These are phyloP conservation scores for Margarornis squamiger DNA, from an alignment of 2,797 vertebrate species.

Conservation along the genomic window DNA sequence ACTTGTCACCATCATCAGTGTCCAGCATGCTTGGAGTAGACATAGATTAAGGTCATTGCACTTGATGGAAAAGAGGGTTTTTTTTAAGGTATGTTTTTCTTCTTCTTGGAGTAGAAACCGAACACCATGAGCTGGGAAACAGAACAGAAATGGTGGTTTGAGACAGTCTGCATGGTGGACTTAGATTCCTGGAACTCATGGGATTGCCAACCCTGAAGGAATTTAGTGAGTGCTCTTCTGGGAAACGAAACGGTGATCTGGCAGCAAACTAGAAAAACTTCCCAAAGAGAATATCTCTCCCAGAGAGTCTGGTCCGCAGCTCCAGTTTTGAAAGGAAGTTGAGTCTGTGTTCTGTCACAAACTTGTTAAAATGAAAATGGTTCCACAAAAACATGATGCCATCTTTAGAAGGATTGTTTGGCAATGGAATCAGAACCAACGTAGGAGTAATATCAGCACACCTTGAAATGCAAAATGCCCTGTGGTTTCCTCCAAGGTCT, in stretches of 20 bases:
- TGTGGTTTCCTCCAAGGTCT: neutral
- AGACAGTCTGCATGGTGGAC: neutral
- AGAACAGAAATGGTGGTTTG: neutral
- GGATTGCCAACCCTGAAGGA: neutral
- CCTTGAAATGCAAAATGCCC: neutral
- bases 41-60: neutral
- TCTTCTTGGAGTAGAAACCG: neutral
- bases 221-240: neutral
- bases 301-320: neutral
- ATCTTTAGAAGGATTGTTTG: neutral
- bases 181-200: neutral
- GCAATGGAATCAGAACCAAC: neutral
- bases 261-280: neutral
- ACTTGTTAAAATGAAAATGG: neutral
- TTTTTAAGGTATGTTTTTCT: neutral
- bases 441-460: neutral
- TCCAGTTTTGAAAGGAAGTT: neutral
- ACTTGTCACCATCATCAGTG: neutral
- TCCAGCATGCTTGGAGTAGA: neutral
- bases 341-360: neutral
- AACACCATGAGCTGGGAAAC: neutral
- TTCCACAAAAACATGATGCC: neutral
- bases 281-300: neutral
- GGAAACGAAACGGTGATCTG: neutral
- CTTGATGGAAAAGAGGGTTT: fast-evolving